These are phyloP conservation scores for Cecidostiba fungosa DNA, from an alignment of 2,888 invertebrate species.

Conservation along the genomic window DNA sequence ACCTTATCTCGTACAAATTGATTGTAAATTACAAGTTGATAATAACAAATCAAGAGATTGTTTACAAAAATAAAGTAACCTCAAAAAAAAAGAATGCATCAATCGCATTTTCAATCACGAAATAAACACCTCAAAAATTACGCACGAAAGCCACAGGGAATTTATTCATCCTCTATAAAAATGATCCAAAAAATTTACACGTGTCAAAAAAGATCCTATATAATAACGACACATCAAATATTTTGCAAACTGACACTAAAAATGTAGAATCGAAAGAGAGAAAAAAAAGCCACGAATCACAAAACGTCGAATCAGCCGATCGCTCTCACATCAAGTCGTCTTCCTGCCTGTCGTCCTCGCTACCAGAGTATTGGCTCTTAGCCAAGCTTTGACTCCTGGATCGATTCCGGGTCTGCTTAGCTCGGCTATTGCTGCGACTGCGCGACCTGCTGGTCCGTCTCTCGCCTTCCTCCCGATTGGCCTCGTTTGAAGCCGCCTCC, in stretches of 20 bases:
- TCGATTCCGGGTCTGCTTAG: conserved; percentile 23
- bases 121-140: not conserved
- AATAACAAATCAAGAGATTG: not conserved
- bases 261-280: not conserved
- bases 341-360: conserved; percentile 35
- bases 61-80: not conserved
- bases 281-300: not conserved
- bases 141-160: not conserved
- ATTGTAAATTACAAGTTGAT: not conserved
- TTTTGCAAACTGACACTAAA: not conserved
- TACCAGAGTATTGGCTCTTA: conserved; percentile 47
- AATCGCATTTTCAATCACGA: not conserved
- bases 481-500: conserved; percentile 33
- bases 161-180: not conserved
- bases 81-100: not conserved
- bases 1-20: too few relatives aligned
- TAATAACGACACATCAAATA: not conserved
- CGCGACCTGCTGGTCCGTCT: not conserved
- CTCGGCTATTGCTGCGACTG: conserved; percentile 47
- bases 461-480: conserved; percentile 36
- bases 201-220: not conserved
- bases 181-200: not conserved
- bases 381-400: conserved; percentile 52
- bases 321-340: conserved; percentile 19
- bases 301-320: not conserved